phyloP scores from a whole-genome alignment of 2,797 vertebrate genomes.

The Acridotheres tristis region DNA sequence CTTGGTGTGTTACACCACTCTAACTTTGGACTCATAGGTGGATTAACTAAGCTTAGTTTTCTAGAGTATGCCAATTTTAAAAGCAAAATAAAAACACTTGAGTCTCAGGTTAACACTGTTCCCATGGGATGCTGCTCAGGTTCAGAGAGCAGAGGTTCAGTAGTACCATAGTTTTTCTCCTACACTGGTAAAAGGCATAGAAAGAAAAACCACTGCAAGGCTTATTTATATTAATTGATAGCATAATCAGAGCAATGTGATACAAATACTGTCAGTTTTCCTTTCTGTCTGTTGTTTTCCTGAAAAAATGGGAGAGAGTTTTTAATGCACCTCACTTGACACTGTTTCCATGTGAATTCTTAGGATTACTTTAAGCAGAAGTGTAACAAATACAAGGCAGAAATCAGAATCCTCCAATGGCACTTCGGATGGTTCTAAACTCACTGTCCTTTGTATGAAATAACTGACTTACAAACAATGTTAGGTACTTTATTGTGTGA shows the following conservation, averaged over 20 bases:
- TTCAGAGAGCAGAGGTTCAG: constrained; percentile 23
- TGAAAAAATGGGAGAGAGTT: constrained; percentile 34
- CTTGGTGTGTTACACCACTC: not conserved
- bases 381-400: constrained; percentile 44
- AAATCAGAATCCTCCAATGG: constrained; percentile 40
- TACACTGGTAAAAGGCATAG: constrained; percentile 36
- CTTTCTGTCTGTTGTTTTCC: not conserved
- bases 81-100: constrained; percentile 49
- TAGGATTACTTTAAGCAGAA: constrained; percentile 23
- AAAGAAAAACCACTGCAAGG: constrained; percentile 22
- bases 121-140: constrained; percentile 17
- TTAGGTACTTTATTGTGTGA: constrained; percentile 1
- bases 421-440: not conserved
- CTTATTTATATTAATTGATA: not conserved
- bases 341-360: not conserved
- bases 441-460: constrained; percentile 10
- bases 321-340: constrained; percentile 1
- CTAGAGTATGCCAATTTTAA: constrained; percentile 33
- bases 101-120: constrained; percentile 45
- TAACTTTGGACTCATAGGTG: constrained; percentile 35
- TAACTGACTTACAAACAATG: constrained; percentile 25
- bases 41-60: constrained; percentile 56
- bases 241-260: not conserved
- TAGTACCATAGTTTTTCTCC: constrained; percentile 19
- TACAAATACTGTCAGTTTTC: constrained; percentile 4